Base-by-base conservation (phyloP, 2,888 invertebrate species). In the Bursaphelenchus okinawaensis region DNA sequence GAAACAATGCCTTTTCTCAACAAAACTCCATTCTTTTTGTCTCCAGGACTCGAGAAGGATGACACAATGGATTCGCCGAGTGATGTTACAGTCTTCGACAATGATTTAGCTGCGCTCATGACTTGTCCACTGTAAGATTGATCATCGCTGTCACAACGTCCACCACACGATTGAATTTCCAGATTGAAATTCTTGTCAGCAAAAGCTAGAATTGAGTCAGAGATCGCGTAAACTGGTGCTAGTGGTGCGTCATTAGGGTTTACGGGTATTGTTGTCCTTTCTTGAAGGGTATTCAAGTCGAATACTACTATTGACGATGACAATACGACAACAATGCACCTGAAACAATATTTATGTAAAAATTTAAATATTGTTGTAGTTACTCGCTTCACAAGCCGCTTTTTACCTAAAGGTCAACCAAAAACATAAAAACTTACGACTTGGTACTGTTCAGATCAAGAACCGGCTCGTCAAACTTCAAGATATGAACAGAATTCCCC, bases 51-150 rank as follows among this genome's bases (percentile, higher is more conserved):
- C 9, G 62, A 65, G 52, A 68, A 63, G 16, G 72, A 68, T 4
- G 68, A 62, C 20, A 66, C 69, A 8, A 74, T 31, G 16, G 84
- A 84, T 68, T 85, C 85, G 26, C 84, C 82, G 74, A 86, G 81
- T 71, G 83, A 82, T 0, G 83, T 83, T 70, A 85, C 71, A 22
- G 85, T 84, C 68, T 85, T 84, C 55, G 83, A 81, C 29, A 85
- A 75, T 27, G 83, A 83, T 83, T 85, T 85, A 52, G 85, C 84
- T 60, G 84, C 85, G 74, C 80, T 84, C 68, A 85, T 83, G 54
- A 85, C 81, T 40, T 85, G 84, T 56, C 84, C 84, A 62, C 85
- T 83, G 68, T 84, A 84, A n/a, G 84, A 83, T 73, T 83, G 82
- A n/a, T 80, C 78, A 20, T 83, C 84, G 65, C 82, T 83, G 26